These are phyloP conservation scores for Anniella stebbinsi DNA, from an alignment of 2,797 vertebrate species.

Conservation along the genomic window DNA sequence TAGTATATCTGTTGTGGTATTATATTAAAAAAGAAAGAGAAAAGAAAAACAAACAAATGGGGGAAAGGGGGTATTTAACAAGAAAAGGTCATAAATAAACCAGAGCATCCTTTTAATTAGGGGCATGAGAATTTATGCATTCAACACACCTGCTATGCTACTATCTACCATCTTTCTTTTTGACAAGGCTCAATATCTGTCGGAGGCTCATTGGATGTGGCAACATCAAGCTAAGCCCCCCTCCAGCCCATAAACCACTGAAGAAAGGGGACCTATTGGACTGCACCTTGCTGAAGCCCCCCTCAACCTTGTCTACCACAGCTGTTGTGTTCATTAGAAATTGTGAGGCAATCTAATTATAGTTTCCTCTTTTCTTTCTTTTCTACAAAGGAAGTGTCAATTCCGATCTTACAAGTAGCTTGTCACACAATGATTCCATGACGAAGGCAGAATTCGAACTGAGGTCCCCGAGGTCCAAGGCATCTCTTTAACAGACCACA, in stretches of 20 bases:
- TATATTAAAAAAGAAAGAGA: too few relatives aligned
- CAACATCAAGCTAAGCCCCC: background rate
- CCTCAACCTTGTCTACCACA: background rate
- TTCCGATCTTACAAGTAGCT: background rate
- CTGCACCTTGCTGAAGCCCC: background rate
- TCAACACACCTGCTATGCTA: background rate
- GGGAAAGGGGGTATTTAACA: fast-evolving
- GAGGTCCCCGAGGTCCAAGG: background rate
- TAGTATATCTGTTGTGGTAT: too few relatives aligned
- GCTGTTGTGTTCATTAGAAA: background rate
- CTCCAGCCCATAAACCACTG: too few relatives aligned
- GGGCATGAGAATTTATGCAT: background rate
- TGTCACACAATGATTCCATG: background rate
- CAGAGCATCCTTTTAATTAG: background rate
- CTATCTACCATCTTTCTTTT: too few relatives aligned
- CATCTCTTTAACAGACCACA: background rate
- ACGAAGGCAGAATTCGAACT: background rate
- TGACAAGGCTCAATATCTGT: too few relatives aligned
- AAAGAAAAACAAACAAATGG: background rate
- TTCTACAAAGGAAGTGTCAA: background rate
- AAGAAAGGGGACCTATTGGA: background rate
- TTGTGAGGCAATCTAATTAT: background rate
- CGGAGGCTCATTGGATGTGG: too few relatives aligned
- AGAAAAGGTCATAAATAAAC: fast-evolving
- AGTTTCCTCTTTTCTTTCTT: background rate